These are phyloP conservation scores for Octopus bimaculoides DNA, from an alignment of 1,140 invertebrate genomes.

Conservation along the genomic window DNA sequence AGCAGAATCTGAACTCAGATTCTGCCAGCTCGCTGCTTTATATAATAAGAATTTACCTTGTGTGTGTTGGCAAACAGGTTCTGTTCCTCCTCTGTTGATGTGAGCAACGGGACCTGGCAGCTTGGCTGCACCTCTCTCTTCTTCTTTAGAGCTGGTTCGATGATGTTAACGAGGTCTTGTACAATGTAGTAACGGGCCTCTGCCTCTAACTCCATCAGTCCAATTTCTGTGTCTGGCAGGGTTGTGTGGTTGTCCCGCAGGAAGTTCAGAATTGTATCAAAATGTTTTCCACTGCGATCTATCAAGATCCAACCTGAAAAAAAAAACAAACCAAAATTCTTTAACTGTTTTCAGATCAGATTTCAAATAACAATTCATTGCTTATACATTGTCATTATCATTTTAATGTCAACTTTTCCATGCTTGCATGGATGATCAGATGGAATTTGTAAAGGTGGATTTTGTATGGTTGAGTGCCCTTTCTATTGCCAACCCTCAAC, in stretches of 20 bases:
- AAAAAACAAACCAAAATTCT: background rate
- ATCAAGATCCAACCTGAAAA: conserved; percentile 94
- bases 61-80: conserved; percentile 81
- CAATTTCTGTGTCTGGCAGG: conserved; percentile 80
- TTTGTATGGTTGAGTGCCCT: too few relatives aligned
- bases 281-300: conserved; percentile 98
- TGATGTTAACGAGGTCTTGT: conserved; percentile 50
- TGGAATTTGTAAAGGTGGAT: too few relatives aligned
- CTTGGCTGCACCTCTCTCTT: conserved; percentile 72
- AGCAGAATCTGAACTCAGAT: too few relatives aligned
- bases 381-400: too few relatives aligned
- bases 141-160: conserved; percentile 65
- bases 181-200: conserved; percentile 96
- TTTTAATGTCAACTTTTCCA: too few relatives aligned
- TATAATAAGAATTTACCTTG: conserved; percentile 63
- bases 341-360: too few relatives aligned
- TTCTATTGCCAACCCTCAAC: too few relatives aligned
- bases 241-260: conserved; percentile 89
- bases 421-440: too few relatives aligned
- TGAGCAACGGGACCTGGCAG: conserved; percentile 92
- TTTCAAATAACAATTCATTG: too few relatives aligned
- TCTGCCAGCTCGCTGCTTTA: too few relatives aligned
- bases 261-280: conserved; percentile 94
- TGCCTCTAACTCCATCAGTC: conserved; percentile 74
- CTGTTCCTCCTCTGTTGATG: conserved; percentile 90